phyloP scores from a whole-genome alignment of 2,113 vertebrate species.

The Eptesicus fuscus region DNA sequence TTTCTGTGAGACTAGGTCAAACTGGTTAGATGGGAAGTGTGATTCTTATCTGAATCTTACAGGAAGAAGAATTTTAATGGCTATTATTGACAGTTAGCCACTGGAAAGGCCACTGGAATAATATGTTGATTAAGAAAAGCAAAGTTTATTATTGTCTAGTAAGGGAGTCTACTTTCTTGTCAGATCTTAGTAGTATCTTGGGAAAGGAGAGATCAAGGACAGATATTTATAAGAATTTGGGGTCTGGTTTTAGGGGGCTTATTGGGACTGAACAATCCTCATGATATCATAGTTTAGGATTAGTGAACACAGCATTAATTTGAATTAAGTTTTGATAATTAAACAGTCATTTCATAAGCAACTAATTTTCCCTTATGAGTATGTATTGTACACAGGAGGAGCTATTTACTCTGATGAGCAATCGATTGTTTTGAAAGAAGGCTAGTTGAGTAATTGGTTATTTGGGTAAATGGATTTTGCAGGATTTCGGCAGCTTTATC shows the following conservation, averaged over 20 bases:
- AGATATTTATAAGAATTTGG: background rate
- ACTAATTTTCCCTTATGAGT: background rate
- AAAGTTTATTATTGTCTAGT: background rate
- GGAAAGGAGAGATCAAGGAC: background rate
- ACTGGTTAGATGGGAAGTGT: background rate
- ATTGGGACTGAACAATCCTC: background rate
- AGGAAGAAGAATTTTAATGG: background rate
- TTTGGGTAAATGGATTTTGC: background rate
- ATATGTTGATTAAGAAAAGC: background rate
- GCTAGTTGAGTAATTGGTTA: background rate
- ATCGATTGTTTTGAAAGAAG: background rate
- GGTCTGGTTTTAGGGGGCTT: background rate
- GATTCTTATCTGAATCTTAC: background rate
- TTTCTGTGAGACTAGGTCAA: background rate
- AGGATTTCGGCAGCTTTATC: background rate
- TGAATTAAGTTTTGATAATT: conserved; percentile 12
- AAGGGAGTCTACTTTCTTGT: background rate
- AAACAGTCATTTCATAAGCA: background rate
- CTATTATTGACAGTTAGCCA: background rate
- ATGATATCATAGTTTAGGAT: background rate
- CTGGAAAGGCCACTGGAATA: background rate
- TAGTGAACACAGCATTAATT: background rate
- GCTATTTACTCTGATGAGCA: background rate
- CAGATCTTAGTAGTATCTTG: background rate
- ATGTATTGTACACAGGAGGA: background rate